Base-by-base conservation (phyloP, 2,888 invertebrate genomes). In the Hypomecis atomaria region DNA sequence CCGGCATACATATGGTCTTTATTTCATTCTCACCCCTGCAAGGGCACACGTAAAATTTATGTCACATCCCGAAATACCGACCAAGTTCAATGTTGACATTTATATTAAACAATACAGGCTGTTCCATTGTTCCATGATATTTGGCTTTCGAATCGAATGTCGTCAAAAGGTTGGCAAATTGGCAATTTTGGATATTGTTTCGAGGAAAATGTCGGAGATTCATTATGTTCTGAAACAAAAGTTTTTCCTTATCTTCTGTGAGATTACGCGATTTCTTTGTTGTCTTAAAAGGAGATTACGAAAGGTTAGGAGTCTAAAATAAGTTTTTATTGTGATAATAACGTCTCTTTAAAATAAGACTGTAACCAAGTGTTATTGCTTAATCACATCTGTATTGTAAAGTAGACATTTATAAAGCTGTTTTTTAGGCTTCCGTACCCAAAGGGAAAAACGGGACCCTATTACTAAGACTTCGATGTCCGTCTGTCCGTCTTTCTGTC, bases 21-120 rank as follows among this genome's bases (percentile, higher is more conserved):
- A 90, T 90, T 90, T 84, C 78, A 90, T 90, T 90, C 78, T 82
- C 88, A 80, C 77, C 81, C 83, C 53, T 40, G 34, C 84, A 82
- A 84, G 90, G 90, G 89, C 83, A 81, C 84, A 84, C 86, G 87
- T 87, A 84, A 86, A 89, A 89, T 90, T 90, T 89, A 89, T 92
- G 90, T 91, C 90, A 89, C 87, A 90, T 88, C 87, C 87, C 82
- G 84, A 75, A 83, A 82, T 69, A 67, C 67, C 62, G 62, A 55
- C 63, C 71, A 86, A 86, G 85, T 88, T 89, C 87, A 87, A 89
- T 88, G 88, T 89, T 91, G 90, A 92, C 90, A 89, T 88, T 90
- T 87, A 80, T 84, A 86, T 87, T 85, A 81, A 76, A 82, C 82
- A 84, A 84, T 88, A 90, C 88, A 90, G 89, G 81, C 54, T 83